Evolutionary conservation across 2,113 vertebrate genomes (phyloP).

Genomic region (Bostrychus sinensis): DNA sequence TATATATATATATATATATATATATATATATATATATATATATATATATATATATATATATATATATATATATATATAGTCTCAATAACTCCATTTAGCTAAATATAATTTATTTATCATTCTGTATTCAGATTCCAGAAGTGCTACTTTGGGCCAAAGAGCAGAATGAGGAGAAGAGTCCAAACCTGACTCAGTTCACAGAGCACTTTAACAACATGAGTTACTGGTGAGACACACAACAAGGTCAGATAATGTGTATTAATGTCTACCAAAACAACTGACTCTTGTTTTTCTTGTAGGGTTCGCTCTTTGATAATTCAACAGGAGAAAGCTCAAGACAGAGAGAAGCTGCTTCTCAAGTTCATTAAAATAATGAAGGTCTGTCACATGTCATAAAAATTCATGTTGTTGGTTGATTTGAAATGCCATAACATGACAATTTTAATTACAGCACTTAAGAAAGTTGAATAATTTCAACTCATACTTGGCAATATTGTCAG

Average conservation of each 20-base stretch:
- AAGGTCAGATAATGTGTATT: not conserved
- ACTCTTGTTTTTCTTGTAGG: constrained; percentile 74
- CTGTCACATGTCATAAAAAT: not conserved
- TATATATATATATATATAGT: not conserved
- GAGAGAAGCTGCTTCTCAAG: constrained; percentile 95
- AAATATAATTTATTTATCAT: not conserved
- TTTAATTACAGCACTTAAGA: constrained; percentile 86
- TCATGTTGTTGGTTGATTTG: not conserved
- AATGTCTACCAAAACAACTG: not conserved
- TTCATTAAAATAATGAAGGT: constrained; percentile 99
- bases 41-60: not conserved
- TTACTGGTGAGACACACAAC: constrained; percentile 86
- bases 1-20: not conserved
- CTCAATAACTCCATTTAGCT: not conserved
- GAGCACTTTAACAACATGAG: constrained; percentile 99
- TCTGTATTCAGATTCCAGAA: constrained; percentile 89
- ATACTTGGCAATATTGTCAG: constrained; percentile 97
- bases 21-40: not conserved
- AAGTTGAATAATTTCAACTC: constrained; percentile 99
- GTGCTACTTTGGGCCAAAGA: constrained; percentile 99
- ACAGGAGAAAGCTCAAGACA: constrained; percentile 97
- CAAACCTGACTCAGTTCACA: constrained; percentile 98
- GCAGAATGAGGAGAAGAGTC: constrained; percentile 99
- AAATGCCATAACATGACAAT: not conserved
- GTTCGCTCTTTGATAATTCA: constrained; percentile 97